Evolutionary conservation across 2,888 invertebrate species (phyloP).

Genomic region (Lasioglossum vierecki): DNA sequence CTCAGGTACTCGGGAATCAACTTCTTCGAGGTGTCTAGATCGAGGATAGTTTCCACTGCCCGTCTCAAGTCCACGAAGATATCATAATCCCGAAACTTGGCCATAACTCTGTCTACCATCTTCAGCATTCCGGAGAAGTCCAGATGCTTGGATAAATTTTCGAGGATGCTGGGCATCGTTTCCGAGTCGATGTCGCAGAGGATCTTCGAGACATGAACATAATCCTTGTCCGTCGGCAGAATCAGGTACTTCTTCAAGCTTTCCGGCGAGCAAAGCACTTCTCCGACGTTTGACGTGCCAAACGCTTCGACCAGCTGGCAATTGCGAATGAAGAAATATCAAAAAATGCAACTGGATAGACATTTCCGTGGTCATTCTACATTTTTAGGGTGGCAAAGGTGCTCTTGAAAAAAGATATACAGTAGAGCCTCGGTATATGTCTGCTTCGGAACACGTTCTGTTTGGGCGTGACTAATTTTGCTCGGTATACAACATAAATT

Average conservation of each 20-base stretch:
- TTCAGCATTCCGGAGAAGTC: conserved; percentile 85
- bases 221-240: conserved; percentile 73
- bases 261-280: conserved; percentile 76
- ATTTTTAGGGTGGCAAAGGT: too few species aligned
- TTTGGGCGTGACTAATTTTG: too few species aligned
- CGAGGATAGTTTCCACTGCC: conserved; percentile 84
- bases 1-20: conserved; percentile 85
- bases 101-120: conserved; percentile 84
- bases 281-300: conserved; percentile 77
- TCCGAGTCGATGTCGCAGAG: conserved; percentile 84
- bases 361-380: too few species aligned
- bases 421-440: too few species aligned
- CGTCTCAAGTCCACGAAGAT: conserved; percentile 84
- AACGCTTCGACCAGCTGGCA: conserved; percentile 76
- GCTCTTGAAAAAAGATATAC: too few species aligned
- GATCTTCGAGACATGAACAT: conserved; percentile 79
- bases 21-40: conserved; percentile 83
- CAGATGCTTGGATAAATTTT: conserved; percentile 84
- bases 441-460: too few species aligned
- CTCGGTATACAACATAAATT: too few species aligned
- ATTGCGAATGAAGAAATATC: not conserved
- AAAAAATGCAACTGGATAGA: not conserved
- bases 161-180: conserved; percentile 84
- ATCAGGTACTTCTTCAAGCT: conserved; percentile 76
- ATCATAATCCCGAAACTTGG: conserved; percentile 85